Percentiles rank a stretch among this genome's conserved stretches.
phyloP scores from a whole-genome alignment of 2,888 invertebrate genomes.

The Formica aserva region DNA sequence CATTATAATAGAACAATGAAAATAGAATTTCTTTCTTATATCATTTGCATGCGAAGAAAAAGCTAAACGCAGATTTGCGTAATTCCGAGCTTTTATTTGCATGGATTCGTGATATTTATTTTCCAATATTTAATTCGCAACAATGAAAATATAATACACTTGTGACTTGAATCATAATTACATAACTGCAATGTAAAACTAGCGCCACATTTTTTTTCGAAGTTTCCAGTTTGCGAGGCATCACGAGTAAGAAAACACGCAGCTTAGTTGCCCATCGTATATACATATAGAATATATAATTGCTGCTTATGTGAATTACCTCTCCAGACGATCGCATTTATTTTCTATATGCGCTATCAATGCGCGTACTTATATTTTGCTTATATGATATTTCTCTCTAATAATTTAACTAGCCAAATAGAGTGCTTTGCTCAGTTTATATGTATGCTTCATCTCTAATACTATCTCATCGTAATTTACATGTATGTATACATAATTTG shows the following conservation, averaged over 20 bases:
- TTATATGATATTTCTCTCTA: not conserved
- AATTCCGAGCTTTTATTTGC: not conserved
- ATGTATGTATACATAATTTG: not conserved
- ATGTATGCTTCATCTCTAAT: not conserved
- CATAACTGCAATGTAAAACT: not conserved
- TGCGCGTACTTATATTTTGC: not conserved
- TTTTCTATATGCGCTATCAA: not conserved
- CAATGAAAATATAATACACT: not conserved
- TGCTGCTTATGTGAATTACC: not conserved
- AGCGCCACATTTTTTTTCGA: not conserved
- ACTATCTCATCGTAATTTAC: conserved; percentile 11
- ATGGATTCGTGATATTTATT: not conserved
- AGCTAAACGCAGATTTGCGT: not conserved
- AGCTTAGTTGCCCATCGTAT: not conserved
- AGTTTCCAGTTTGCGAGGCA: conserved; percentile 2
- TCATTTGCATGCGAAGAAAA: not conserved
- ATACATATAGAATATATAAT: not conserved
- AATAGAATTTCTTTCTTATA: not conserved
- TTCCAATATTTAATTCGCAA: not conserved
- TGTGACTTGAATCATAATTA: not conserved
- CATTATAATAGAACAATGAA: not conserved
- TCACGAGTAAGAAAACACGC: conserved; percentile 1
- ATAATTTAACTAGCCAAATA: not conserved
- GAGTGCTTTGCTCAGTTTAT: conserved; percentile 7
- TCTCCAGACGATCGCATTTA: conserved; percentile 4